phyloP scores from a whole-genome alignment of 2,797 vertebrate species.

The Lacerta agilis region DNA sequence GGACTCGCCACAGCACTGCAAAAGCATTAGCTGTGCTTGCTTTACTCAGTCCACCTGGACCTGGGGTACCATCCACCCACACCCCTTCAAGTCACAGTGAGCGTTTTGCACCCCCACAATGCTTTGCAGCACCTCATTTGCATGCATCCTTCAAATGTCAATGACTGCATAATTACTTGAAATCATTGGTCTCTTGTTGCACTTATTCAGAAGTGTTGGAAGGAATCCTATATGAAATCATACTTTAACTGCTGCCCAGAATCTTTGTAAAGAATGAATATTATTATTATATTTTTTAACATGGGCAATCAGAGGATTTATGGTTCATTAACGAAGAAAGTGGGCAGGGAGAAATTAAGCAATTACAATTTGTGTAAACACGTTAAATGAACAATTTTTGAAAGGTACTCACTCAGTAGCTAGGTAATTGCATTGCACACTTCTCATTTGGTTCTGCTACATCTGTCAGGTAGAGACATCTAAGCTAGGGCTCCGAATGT shows the following conservation, averaged over 20 bases:
- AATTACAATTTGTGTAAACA: background rate
- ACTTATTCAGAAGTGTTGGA: conserved; percentile 3
- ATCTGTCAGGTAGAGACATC: background rate
- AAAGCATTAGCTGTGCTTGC: too few species aligned
- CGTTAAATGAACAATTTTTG: background rate
- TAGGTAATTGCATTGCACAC: background rate
- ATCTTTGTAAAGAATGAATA: conserved; percentile 1
- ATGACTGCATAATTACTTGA: background rate
- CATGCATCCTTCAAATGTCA: background rate
- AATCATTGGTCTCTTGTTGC: background rate
- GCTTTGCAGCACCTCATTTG: too few species aligned
- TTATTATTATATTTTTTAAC: fast-evolving
- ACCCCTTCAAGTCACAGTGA: too few species aligned
- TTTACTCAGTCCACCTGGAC: too few species aligned
- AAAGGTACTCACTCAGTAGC: background rate
- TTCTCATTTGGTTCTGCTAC: background rate
- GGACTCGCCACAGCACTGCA: too few species aligned
- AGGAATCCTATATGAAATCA: background rate
- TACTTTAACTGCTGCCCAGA: background rate
- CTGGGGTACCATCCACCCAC: too few species aligned
- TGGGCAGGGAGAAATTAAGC: background rate
- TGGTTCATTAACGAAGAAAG: background rate
- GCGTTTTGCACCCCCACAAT: too few species aligned
- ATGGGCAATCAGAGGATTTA: background rate
- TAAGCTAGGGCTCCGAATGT: background rate